These are phyloP conservation scores for Uropsilus gracilis DNA, from an alignment of 2,113 vertebrate genomes.

Conservation along the genomic window DNA sequence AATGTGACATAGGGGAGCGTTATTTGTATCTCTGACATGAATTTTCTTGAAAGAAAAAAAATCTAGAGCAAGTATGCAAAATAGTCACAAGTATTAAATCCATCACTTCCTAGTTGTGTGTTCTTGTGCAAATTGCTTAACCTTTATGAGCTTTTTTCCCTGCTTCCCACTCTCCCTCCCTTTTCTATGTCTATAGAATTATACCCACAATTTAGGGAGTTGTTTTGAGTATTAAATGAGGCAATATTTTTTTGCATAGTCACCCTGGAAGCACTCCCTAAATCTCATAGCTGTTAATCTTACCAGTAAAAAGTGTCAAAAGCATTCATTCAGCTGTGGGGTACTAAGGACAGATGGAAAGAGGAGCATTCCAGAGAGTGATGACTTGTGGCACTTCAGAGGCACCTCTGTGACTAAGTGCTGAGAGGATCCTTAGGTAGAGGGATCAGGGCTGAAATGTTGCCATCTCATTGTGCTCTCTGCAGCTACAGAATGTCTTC, in stretches of 20 bases:
- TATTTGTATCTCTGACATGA: constrained; percentile 14
- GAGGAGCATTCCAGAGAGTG: background rate
- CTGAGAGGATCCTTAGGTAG: background rate
- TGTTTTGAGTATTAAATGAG: constrained; percentile 50
- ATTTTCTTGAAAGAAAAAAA: constrained; percentile 15
- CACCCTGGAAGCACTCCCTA: background rate
- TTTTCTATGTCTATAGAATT: constrained; percentile 10
- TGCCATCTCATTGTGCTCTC: background rate
- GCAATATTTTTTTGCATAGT: constrained; percentile 23
- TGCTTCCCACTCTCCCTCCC: no score
- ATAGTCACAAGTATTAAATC: background rate
- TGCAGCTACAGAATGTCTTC: background rate
- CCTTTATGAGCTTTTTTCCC: background rate
- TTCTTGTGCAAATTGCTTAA: constrained; percentile 10
- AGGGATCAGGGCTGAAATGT: background rate
- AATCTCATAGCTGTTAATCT: background rate
- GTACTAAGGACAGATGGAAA: constrained; percentile 15
- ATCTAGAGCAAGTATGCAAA: background rate
- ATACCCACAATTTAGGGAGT: background rate
- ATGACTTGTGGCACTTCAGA: background rate
- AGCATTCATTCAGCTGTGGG: background rate
- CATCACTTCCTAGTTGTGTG: background rate
- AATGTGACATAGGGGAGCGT: background rate
- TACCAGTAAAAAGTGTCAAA: background rate
- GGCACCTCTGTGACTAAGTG: no score